Percentiles rank a stretch among this genome's conserved stretches.
Evolutionary conservation across 1,140 invertebrate species (phyloP).

Genomic region (Probaryconus sp.): DNA sequence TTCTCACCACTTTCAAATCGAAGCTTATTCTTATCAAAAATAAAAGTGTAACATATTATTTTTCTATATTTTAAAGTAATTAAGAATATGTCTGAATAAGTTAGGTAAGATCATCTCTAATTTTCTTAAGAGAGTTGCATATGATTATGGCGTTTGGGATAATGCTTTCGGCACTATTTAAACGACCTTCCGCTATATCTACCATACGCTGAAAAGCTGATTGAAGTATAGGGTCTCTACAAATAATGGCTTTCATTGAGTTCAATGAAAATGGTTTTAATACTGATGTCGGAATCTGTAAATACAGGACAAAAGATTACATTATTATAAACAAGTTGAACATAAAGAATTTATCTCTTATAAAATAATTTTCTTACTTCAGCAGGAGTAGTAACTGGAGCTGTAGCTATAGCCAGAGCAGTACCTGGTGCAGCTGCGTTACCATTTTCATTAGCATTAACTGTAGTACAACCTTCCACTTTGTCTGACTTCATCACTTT

Average conservation of each 20-base stretch:
- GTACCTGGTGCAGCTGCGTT: constrained; percentile 5
- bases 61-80: too few species aligned
- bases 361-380: constrained; percentile 9
- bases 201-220: constrained; percentile 83
- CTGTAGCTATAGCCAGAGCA: too few species aligned
- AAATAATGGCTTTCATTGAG: constrained; percentile 50
- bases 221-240: constrained; percentile 81
- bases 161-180: constrained; percentile 85
- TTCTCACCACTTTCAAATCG: too few species aligned
- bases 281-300: constrained; percentile 14
- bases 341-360: too few species aligned
- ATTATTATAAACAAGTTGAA: too few species aligned
- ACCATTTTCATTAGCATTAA: constrained; percentile 54
- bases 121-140: constrained; percentile 84
- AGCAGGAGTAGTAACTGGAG: background rate
- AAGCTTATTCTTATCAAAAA: too few species aligned
- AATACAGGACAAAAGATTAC: too few species aligned
- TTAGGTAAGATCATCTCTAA: constrained; percentile 81
- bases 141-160: constrained; percentile 80
- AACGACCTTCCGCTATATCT: constrained; percentile 91
- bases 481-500: constrained; percentile 18
- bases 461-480: constrained; percentile 68
- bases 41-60: too few species aligned
- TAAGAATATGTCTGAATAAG: too few species aligned
- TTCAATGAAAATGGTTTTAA: constrained; percentile 36